These are phyloP conservation scores for Etheostoma perlongum DNA, from an alignment of 2,797 vertebrate genomes.

Conservation along the genomic window DNA sequence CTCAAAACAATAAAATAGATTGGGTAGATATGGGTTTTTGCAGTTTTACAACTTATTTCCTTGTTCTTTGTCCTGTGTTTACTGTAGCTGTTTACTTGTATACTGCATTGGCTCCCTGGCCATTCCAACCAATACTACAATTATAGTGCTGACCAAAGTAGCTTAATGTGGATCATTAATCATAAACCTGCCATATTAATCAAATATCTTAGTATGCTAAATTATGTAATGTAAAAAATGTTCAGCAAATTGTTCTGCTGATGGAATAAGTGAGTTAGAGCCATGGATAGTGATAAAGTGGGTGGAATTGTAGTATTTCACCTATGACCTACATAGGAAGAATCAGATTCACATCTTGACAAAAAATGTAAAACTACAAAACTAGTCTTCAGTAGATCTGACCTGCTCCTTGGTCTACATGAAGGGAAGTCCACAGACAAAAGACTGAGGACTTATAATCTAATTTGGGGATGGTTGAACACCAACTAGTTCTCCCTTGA, in stretches of 20 bases:
- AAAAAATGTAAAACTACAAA: background rate
- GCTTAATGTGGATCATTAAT: conserved; percentile 42
- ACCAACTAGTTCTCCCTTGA: background rate
- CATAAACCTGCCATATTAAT: conserved; percentile 48
- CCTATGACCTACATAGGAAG: background rate
- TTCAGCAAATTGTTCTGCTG: background rate
- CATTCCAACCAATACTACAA: conserved; percentile 46
- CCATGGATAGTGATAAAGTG: too few relatives aligned
- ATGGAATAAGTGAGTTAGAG: background rate
- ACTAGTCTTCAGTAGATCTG: background rate
- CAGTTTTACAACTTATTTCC: conserved; percentile 17
- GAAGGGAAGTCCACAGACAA: background rate
- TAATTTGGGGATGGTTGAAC: background rate
- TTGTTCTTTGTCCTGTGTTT: conserved; percentile 17
- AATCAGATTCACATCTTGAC: background rate
- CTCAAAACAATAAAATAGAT: background rate
- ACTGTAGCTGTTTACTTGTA: conserved; percentile 10
- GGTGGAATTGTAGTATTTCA: background rate
- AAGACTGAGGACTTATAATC: background rate
- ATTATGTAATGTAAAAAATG: conserved; percentile 14
- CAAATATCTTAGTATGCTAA: conserved; percentile 31
- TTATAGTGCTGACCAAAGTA: conserved; percentile 26
- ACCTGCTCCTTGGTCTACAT: background rate
- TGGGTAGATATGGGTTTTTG: background rate
- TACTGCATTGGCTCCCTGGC: conserved; percentile 15